Evolutionary conservation across 2,888 invertebrate genomes (phyloP).

Genomic region (Argynnis bischoffii): DNA sequence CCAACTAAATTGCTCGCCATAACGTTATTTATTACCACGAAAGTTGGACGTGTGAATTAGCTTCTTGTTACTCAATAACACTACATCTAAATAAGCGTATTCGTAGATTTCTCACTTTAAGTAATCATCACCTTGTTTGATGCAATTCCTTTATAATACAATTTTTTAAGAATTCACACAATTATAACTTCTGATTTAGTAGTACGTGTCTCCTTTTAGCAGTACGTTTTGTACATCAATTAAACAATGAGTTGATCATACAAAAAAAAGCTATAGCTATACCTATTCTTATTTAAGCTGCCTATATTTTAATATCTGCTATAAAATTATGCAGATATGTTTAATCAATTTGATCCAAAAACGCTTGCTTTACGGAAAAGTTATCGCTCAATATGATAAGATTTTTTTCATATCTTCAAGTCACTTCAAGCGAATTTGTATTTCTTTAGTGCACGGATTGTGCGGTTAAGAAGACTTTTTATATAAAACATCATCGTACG

Average conservation of each 20-base stretch:
- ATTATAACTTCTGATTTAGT: background rate
- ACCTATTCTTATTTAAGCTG: too few species aligned
- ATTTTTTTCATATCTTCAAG: conserved; percentile 30
- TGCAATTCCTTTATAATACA: conserved; percentile 4
- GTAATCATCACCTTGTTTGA: conserved; percentile 18
- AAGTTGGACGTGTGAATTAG: conserved; percentile 43
- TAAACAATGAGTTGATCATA: too few species aligned
- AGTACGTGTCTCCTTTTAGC: background rate
- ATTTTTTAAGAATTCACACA: conserved; percentile 1
- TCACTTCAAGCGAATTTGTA: background rate
- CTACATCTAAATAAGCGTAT: conserved; percentile 20
- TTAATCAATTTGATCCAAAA: too few species aligned
- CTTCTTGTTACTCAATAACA: conserved; percentile 38
- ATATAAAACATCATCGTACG: too few species aligned
- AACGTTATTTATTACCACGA: conserved; percentile 42
- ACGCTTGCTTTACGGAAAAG: conserved; percentile 12
- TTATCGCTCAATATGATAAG: conserved; percentile 38
- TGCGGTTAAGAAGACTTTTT: too few species aligned
- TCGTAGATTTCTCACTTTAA: conserved; percentile 19
- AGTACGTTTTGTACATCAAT: background rate
- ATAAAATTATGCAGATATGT: conserved; percentile 15
- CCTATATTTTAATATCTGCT: conserved; percentile 9
- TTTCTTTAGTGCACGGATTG: too few species aligned
- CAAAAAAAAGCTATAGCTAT: too few species aligned
- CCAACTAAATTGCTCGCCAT: conserved; percentile 43